Percentiles rank a stretch among this genome's conserved stretches.
phyloP scores from a whole-genome alignment of 2,888 invertebrate species.

The Galerucella pusilla region DNA sequence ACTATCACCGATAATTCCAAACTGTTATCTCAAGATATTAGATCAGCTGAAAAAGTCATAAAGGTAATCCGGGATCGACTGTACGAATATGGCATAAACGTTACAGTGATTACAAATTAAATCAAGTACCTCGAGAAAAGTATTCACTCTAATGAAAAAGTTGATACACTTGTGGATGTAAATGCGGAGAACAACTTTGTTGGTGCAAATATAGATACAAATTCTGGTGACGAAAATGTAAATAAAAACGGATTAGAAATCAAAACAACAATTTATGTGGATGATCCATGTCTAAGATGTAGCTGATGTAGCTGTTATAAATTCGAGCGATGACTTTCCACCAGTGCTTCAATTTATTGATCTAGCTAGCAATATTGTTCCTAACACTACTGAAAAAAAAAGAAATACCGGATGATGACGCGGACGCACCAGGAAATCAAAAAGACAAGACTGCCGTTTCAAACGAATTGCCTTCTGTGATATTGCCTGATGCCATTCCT shows the following conservation, averaged over 20 bases:
- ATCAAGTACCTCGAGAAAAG: too few relatives aligned
- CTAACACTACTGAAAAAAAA: too few relatives aligned
- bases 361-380: background rate
- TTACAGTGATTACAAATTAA: too few relatives aligned
- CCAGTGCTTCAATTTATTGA: constrained; percentile 16
- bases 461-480: too few relatives aligned
- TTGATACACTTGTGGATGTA: background rate
- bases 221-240: background rate
- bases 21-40: background rate
- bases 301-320: background rate
- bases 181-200: background rate
- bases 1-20: background rate
- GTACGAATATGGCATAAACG: too few relatives aligned
- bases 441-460: too few relatives aligned
- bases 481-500: constrained; percentile 1
- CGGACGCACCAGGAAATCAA: too few relatives aligned
- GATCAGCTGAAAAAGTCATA: constrained; percentile 2
- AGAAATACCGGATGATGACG: too few relatives aligned
- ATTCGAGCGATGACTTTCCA: background rate
- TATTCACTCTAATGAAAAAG: too few relatives aligned
- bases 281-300: background rate
- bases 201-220: background rate
- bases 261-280: background rate
- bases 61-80: background rate
- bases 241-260: background rate